These are phyloP conservation scores for Drosophila athabasca DNA, from an alignment of 1,140 invertebrate genomes.

Conservation along the genomic window DNA sequence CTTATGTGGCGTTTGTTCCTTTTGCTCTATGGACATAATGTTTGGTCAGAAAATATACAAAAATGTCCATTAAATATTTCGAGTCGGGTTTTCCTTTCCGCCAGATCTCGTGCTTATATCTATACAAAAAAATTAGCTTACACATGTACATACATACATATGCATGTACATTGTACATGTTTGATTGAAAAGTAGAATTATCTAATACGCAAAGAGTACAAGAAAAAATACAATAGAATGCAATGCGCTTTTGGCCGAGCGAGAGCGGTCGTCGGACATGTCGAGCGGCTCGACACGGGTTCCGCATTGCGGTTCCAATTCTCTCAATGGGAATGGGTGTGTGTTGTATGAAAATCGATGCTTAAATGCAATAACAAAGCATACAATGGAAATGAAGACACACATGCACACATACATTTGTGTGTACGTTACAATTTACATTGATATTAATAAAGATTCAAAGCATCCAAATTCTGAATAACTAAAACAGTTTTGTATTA, in stretches of 20 bases:
- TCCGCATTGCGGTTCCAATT: slow-evolving; percentile 11
- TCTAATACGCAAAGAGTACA: slow-evolving; percentile 17
- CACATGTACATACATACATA: too few species aligned
- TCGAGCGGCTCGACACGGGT: too few species aligned
- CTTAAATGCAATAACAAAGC: slow-evolving; percentile 7
- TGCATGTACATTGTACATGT: neutral
- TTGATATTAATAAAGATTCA: slow-evolving; percentile 6
- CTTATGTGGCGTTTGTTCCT: too few species aligned
- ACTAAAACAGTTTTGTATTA: too few species aligned
- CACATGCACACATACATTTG: neutral
- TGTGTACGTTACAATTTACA: slow-evolving; percentile 18
- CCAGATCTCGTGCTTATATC: too few species aligned
- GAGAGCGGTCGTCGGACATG: slow-evolving; percentile 2
- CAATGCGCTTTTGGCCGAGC: slow-evolving; percentile 16
- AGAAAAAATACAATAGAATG: slow-evolving; percentile 5
- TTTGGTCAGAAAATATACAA: too few species aligned
- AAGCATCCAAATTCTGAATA: too few species aligned
- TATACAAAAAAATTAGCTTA: too few species aligned
- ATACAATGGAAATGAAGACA: slow-evolving; percentile 38
- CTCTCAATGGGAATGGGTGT: slow-evolving; percentile 15
- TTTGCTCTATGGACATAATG: too few species aligned
- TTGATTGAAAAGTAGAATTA: slow-evolving; percentile 17
- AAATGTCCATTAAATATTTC: too few species aligned
- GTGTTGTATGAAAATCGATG: slow-evolving; percentile 38
- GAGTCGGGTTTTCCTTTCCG: too few species aligned